phyloP scores from a whole-genome alignment of 2,888 invertebrate species.

The Pheosia tremula region DNA sequence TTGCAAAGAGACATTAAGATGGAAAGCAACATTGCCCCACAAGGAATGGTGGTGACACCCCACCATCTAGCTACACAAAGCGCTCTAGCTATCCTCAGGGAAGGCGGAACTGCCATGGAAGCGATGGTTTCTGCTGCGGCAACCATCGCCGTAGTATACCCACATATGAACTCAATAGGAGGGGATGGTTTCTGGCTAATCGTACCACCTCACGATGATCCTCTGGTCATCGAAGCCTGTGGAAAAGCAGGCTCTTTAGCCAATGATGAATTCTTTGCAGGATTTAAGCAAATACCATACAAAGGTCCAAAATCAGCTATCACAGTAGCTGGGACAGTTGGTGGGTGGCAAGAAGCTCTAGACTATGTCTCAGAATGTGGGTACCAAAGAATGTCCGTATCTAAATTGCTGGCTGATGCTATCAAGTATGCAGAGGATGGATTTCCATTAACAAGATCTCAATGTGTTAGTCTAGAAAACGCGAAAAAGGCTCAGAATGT shows the following conservation, averaged over 20 bases:
- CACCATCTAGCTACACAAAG: slow-evolving; percentile 74
- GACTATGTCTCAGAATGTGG: slow-evolving; percentile 69
- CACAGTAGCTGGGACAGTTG: slow-evolving; percentile 73
- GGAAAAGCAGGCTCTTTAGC: slow-evolving; percentile 70
- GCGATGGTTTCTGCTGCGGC: slow-evolving; percentile 75
- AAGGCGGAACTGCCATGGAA: slow-evolving; percentile 76
- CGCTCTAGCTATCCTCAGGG: slow-evolving; percentile 63
- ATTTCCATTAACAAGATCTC: slow-evolving; percentile 56
- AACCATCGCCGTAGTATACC: slow-evolving; percentile 71
- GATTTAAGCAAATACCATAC: slow-evolving; percentile 55
- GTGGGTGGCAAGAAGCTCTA: slow-evolving; percentile 76
- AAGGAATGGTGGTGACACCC: slow-evolving; percentile 75
- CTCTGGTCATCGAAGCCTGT: slow-evolving; percentile 71
- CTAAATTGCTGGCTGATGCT: slow-evolving; percentile 64
- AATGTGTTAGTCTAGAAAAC: slow-evolving; percentile 31
- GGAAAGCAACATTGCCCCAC: slow-evolving; percentile 57
- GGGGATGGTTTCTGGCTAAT: slow-evolving; percentile 78
- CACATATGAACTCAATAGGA: slow-evolving; percentile 75
- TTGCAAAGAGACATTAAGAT: slow-evolving; percentile 30
- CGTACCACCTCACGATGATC: slow-evolving; percentile 66
- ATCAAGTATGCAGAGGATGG: slow-evolving; percentile 72
- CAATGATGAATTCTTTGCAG: slow-evolving; percentile 56
- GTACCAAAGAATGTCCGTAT: slow-evolving; percentile 56
- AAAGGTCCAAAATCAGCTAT: slow-evolving; percentile 66
- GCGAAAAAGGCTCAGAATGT: slow-evolving; percentile 19